Conservation (phyloP, 1,140 invertebrate species). For the Radopholus similis region DNA sequence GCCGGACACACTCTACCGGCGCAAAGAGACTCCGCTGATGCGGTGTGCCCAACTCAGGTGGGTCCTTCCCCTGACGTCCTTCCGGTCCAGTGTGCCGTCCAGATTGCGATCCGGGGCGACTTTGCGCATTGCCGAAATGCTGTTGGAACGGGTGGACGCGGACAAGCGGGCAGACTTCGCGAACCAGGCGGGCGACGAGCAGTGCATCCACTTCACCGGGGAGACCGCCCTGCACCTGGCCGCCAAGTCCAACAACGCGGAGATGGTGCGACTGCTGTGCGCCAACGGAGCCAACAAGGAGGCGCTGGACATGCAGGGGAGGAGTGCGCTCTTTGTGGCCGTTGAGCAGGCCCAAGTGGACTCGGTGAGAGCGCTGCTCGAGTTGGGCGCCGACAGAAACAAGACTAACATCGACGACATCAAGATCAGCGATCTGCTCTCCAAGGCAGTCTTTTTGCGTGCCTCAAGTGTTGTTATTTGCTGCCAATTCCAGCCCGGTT, state of each 20-base stretch:
- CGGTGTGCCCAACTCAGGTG: not conserved
- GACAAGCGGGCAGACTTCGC: constrained; percentile 1
- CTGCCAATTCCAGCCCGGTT: not conserved
- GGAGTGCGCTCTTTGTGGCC: constrained; percentile 3
- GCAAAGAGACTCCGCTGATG: constrained; percentile 11
- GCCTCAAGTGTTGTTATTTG: not conserved
- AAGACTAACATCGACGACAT: constrained; percentile 5
- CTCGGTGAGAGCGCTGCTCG: not conserved
- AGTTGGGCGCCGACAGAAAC: not conserved
- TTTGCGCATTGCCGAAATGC: constrained; percentile 2
- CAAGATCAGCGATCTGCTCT: constrained; percentile 10
- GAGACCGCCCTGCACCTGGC: constrained; percentile 7
- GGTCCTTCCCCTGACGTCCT: too few relatives aligned
- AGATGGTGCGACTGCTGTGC: constrained; percentile 2
- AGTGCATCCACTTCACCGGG: not conserved
- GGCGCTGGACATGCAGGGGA: constrained; percentile 1
- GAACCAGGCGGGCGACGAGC: not conserved
- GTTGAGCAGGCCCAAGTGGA: constrained; percentile 12
- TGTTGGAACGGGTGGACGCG: not conserved
- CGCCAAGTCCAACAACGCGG: not conserved
- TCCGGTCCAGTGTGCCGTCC: too few relatives aligned
- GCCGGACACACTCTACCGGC: not conserved
- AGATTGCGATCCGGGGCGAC: not conserved
- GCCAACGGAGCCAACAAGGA: constrained; percentile 9
- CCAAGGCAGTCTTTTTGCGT: not conserved